A percentile compares a stretch with the other conserved stretches of the same genome.
Evolutionary conservation across 2,113 vertebrate genomes (phyloP).

Genomic region (Actinemys pallida): DNA sequence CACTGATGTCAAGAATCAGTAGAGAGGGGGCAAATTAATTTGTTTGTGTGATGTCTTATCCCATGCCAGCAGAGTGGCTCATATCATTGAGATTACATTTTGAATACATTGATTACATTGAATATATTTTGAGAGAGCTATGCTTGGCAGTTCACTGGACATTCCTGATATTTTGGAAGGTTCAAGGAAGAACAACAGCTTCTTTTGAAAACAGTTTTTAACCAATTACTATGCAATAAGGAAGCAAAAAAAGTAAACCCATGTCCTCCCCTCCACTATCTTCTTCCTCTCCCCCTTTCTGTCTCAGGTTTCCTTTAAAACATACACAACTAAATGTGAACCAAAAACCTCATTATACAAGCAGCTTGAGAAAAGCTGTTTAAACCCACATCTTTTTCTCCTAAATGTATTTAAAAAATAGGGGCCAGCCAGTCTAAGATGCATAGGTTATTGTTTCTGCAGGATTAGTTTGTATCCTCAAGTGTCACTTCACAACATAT

Average conservation of each 20-base stretch:
- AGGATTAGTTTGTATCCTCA: background rate
- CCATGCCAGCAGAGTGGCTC: background rate
- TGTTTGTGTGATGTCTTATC: background rate
- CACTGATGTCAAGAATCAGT: background rate
- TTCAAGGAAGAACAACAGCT: background rate
- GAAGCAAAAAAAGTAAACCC: background rate
- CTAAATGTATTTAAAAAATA: background rate
- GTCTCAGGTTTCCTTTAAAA: background rate
- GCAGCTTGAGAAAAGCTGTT: background rate
- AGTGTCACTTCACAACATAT: background rate
- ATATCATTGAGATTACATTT: background rate
- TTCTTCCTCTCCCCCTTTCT: background rate
- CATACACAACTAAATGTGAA: background rate
- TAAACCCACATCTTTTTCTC: background rate
- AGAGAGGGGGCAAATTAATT: background rate
- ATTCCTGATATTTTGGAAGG: background rate
- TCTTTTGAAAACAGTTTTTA: background rate
- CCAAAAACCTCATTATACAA: background rate
- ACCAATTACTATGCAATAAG: background rate
- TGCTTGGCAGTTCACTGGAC: background rate
- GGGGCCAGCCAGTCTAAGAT: background rate
- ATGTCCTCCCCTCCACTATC: background rate
- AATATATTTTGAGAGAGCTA: background rate
- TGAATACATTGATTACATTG: no score
- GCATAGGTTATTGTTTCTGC: background rate